These are phyloP conservation scores for Nasonia oneida DNA, from an alignment of 2,888 invertebrate genomes.

Conservation along the genomic window DNA sequence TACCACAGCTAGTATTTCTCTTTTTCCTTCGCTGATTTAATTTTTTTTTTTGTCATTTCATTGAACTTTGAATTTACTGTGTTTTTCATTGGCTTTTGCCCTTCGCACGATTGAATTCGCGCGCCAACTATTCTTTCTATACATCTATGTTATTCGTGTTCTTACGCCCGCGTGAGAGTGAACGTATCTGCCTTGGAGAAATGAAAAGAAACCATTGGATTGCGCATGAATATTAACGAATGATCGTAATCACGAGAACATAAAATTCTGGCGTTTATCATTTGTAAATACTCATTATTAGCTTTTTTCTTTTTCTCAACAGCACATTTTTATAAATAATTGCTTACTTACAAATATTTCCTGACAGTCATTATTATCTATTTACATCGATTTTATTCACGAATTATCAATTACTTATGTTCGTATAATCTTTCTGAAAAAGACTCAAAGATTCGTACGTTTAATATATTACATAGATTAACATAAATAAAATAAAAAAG, in stretches of 20 bases:
- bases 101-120: background rate
- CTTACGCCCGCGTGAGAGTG: background rate
- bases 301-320: background rate
- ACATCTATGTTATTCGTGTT: background rate
- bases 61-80: background rate
- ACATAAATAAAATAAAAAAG: background rate
- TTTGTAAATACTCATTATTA: background rate
- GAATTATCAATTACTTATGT: conserved; percentile 19
- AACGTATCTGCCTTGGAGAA: background rate
- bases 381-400: conserved; percentile 39
- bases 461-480: background rate
- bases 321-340: conserved; percentile 38
- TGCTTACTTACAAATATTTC: conserved; percentile 37
- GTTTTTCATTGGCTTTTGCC: background rate
- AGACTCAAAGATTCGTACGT: background rate
- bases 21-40: conserved; percentile 60
- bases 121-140: background rate
- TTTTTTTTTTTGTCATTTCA: conserved; percentile 51
- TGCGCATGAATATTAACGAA: background rate
- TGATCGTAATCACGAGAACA: background rate
- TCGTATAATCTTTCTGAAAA: conserved; percentile 19
- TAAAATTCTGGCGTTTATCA: background rate
- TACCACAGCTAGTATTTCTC: conserved; percentile 73
- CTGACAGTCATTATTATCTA: conserved; percentile 45
- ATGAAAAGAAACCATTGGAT: conserved; percentile 10